Percentiles rank a stretch among this genome's conserved stretches.
These are phyloP conservation scores for Drosophila persimilis DNA, from an alignment of 1,140 invertebrate genomes.

Conservation along the genomic window DNA sequence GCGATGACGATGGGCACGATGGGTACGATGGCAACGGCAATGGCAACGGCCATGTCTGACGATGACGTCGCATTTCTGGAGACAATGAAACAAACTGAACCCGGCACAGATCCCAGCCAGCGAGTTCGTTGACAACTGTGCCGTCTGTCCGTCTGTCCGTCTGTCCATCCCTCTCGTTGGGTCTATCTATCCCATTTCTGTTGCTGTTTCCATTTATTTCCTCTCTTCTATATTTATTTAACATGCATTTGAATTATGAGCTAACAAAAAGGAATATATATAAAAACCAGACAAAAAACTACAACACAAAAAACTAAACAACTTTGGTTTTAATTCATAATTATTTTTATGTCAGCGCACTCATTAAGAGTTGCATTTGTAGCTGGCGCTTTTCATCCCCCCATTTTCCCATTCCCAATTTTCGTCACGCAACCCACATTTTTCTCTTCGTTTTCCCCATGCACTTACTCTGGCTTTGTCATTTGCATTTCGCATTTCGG, in stretches of 20 bases:
- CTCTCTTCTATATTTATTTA: conserved; percentile 30
- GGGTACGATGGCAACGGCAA: conserved; percentile 19
- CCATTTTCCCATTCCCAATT: background rate
- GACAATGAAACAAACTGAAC: conserved; percentile 71
- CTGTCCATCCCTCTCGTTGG: conserved; percentile 1
- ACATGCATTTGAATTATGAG: conserved; percentile 79
- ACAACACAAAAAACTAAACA: conserved; percentile 43
- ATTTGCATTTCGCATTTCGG: conserved; percentile 71
- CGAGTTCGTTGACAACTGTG: conserved; percentile 71
- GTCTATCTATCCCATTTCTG: conserved; percentile 2
- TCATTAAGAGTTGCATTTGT: conserved; percentile 66
- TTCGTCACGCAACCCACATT: background rate
- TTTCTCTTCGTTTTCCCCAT: background rate
- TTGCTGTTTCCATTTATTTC: conserved; percentile 28
- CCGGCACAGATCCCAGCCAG: conserved; percentile 54
- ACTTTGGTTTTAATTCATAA: conserved; percentile 79
- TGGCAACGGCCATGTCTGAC: conserved; percentile 57
- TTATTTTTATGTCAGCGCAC: conserved; percentile 80
- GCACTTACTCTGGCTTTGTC: conserved; percentile 54
- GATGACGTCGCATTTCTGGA: conserved; percentile 78
- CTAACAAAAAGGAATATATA: conserved; percentile 38
- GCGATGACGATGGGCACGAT: conserved; percentile 16
- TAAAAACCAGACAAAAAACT: conserved; percentile 19
- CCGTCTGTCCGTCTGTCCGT: conserved; percentile 8
- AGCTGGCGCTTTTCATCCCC: conserved; percentile 33